Percentiles rank a stretch among this genome's conserved stretches.
These are phyloP conservation scores for Micrasema minimum DNA, from an alignment of 1,140 invertebrate genomes.

Conservation along the genomic window DNA sequence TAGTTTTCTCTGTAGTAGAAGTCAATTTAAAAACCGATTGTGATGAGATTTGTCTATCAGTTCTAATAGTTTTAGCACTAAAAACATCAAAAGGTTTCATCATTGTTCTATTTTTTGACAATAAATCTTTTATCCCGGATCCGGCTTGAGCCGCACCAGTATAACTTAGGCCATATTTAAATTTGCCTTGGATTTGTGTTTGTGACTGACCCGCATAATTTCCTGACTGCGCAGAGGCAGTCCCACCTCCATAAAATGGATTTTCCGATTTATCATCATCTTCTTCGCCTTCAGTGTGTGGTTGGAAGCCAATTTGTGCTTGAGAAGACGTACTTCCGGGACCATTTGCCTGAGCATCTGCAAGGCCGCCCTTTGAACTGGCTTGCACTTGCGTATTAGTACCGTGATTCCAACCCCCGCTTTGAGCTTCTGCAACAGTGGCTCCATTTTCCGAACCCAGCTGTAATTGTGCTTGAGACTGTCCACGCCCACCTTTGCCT, in stretches of 20 bases:
- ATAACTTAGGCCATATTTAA: slow-evolving; percentile 81
- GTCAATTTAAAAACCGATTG: slow-evolving; percentile 36
- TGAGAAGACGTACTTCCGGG: slow-evolving; percentile 85
- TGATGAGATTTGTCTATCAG: slow-evolving; percentile 48
- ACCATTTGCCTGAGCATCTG: slow-evolving; percentile 84
- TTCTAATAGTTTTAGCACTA: slow-evolving; percentile 54
- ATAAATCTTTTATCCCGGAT: slow-evolving; percentile 72
- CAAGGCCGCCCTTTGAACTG: slow-evolving; percentile 80
- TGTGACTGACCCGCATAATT: slow-evolving; percentile 79
- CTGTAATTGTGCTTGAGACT: slow-evolving; percentile 82
- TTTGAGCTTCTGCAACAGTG: slow-evolving; percentile 78
- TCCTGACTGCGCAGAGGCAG: slow-evolving; percentile 80
- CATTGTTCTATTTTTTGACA: slow-evolving; percentile 60
- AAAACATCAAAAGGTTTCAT: slow-evolving; percentile 61
- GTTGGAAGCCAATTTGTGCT: slow-evolving; percentile 86
- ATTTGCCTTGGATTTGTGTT: slow-evolving; percentile 81
- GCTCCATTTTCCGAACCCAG: slow-evolving; percentile 77
- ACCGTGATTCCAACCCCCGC: slow-evolving; percentile 77
- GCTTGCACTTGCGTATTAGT: slow-evolving; percentile 82
- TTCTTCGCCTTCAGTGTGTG: slow-evolving; percentile 71
- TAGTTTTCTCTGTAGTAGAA: slow-evolving; percentile 49
- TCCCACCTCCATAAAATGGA: slow-evolving; percentile 78
- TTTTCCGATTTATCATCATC: slow-evolving; percentile 61
- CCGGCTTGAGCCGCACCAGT: slow-evolving; percentile 84
- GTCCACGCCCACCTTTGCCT: slow-evolving; percentile 76